Percentiles rank a stretch among this genome's conserved stretches.
phyloP scores from a whole-genome alignment of 2,888 invertebrate species.

The Platycnemis pennipes region DNA sequence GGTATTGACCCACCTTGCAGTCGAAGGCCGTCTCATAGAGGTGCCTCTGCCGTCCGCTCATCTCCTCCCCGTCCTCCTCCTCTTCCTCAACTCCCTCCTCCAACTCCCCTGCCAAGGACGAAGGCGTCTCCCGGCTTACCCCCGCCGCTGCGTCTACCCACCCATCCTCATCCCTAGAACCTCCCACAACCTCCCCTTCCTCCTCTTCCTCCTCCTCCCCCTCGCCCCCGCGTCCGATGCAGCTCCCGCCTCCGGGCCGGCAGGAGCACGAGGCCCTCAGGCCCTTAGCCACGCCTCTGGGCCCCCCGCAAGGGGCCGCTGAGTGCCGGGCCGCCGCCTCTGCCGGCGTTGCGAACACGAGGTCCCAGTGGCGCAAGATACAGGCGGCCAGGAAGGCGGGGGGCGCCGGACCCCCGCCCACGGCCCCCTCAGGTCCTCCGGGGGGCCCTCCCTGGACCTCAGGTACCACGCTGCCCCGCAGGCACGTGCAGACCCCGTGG shows the following conservation, averaged over 20 bases:
- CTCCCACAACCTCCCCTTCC: slow-evolving; percentile 78
- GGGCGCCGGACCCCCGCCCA: slow-evolving; percentile 77
- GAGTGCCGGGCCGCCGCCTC: slow-evolving; percentile 15
- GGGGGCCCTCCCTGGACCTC: neutral
- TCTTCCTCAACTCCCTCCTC: slow-evolving; percentile 77
- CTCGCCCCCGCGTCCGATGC: slow-evolving; percentile 71
- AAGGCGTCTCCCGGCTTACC: slow-evolving; percentile 72
- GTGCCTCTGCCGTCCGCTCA: slow-evolving; percentile 84
- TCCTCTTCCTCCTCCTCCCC: slow-evolving; percentile 78
- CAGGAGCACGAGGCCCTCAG: slow-evolving; percentile 71
- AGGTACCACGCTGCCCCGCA: slow-evolving; percentile 18
- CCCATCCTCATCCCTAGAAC: slow-evolving; percentile 42
- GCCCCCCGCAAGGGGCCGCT: slow-evolving; percentile 76
- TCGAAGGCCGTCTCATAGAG: slow-evolving; percentile 95
- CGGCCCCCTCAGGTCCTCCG: slow-evolving; percentile 9
- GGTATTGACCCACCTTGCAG: too few relatives aligned
- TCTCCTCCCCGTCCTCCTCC: slow-evolving; percentile 80
- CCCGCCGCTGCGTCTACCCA: neutral
- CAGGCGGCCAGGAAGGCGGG: slow-evolving; percentile 84
- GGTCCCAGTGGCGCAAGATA: slow-evolving; percentile 82
- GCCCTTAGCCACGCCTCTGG: slow-evolving; percentile 71
- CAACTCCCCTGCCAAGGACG: slow-evolving; percentile 76
- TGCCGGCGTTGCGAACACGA: slow-evolving; percentile 60
- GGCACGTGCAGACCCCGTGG: slow-evolving; percentile 5
- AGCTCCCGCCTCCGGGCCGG: slow-evolving; percentile 61